Evolutionary conservation across 2,888 invertebrate species (phyloP), one percentile per base, ranked within the genome.

Genomic region (Alloplasta piceator): DNA sequence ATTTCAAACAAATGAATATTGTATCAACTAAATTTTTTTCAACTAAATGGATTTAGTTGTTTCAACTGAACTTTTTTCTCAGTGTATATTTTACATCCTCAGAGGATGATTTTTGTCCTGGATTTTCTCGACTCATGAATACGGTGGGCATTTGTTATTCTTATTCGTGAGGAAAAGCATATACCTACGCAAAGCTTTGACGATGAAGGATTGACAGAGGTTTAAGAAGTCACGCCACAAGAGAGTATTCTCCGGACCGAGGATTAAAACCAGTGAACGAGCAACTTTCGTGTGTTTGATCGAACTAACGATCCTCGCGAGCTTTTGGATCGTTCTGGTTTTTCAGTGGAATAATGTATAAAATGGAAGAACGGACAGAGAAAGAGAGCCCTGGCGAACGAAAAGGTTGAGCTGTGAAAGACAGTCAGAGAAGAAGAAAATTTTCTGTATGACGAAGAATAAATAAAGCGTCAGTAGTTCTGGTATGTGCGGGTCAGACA

Each of bases 231-330:
- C 14, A 38, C 46, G 55, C 46, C 43, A 48, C 38, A 38, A 72
- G 61, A 38, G 56, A 64, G 48, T 73, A 48, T 43, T n/a, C 71
- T 9, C 52, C 43, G 50, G 2, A 41, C 70, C 75, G 63, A 58
- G 67, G 64, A 78, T 77, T 78, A 70, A 79, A 73, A 75, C 50
- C n/a, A 12, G 16, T 46, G 74, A 66, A 52, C 72, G 72, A 77
- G 60, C 52, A 82, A 82, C 61, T 82, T 79, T 73, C 41, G 67
- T 63, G 73, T 82, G 82, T 82, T 86, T 82, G 82, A 78, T 76
- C 73, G 80, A 43, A 60, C 82, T 80, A 83, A 86, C 80, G 80
- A 86, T 84, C 78, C 63, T 5, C 14, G n/a, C 50, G n/a, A 9
- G 50, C 1, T 12, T 46, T 52, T 9, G 43, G 36, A n/a, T 43